Conservation (phyloP, 2,888 invertebrate genomes). For the Epirrhoe tristata region DNA sequence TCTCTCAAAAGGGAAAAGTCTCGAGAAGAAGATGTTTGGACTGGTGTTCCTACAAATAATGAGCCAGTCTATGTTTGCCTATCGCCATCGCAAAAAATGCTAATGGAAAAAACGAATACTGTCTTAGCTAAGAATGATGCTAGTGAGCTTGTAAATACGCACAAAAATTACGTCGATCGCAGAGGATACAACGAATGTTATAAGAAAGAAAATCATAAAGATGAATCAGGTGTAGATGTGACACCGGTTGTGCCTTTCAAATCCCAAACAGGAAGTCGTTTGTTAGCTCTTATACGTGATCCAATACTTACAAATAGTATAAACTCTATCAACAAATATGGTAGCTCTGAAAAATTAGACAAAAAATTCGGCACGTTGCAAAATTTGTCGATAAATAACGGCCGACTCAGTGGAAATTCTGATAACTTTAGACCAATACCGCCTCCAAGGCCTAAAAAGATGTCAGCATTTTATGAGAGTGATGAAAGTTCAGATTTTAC, state of each 20-base stretch:
- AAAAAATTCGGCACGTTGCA: constrained; percentile 46
- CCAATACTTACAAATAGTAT: constrained; percentile 70
- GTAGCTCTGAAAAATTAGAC: constrained; percentile 53
- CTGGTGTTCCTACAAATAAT: constrained; percentile 85
- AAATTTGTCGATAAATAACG: constrained; percentile 44
- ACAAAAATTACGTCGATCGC: constrained; percentile 88
- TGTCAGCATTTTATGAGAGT: constrained; percentile 74
- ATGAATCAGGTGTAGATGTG: constrained; percentile 45
- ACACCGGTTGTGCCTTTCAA: constrained; percentile 70
- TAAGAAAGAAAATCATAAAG: constrained; percentile 47
- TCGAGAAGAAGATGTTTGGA: constrained; percentile 81
- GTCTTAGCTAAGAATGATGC: constrained; percentile 81
- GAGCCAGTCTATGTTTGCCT: constrained; percentile 88
- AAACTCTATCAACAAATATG: constrained; percentile 56
- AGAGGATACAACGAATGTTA: constrained; percentile 79
- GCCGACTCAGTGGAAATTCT: constrained; percentile 45
- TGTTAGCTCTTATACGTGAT: constrained; percentile 87
- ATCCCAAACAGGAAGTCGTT: constrained; percentile 84
- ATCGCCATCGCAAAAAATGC: constrained; percentile 89
- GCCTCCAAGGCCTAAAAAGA: constrained; percentile 72
- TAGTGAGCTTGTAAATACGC: constrained; percentile 88
- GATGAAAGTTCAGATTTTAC: constrained; percentile 77
- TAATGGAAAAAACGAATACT: constrained; percentile 83
- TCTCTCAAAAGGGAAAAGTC: constrained; percentile 67
- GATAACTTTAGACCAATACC: constrained; percentile 69